These are phyloP conservation scores for Lycaon pictus DNA, from an alignment of 2,113 vertebrate species.

Conservation along the genomic window DNA sequence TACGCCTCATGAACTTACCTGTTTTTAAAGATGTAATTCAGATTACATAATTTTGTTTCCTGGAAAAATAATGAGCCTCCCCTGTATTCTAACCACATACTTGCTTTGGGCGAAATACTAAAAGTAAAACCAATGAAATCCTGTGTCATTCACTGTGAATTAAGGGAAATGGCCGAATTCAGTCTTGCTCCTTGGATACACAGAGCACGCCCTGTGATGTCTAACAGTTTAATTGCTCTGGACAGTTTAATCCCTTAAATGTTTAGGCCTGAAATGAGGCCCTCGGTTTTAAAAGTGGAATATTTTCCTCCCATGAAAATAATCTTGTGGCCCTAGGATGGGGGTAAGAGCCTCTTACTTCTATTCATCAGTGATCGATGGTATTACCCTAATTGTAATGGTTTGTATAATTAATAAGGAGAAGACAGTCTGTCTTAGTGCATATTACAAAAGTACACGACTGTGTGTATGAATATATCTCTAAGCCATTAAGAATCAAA, in stretches of 20 bases:
- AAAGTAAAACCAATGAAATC: neutral
- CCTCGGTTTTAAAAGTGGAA: neutral
- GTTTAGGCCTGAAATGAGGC: neutral
- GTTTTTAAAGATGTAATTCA: conserved; percentile 6
- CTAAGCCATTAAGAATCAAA: conserved; percentile 15
- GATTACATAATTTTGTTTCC: neutral
- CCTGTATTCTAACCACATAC: neutral
- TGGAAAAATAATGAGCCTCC: neutral
- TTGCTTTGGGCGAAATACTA: neutral
- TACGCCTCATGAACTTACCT: neutral
- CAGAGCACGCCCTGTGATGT: neutral
- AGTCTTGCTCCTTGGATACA: neutral
- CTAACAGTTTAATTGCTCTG: neutral
- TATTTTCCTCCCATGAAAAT: neutral
- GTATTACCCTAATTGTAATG: neutral
- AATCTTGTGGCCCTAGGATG: neutral
- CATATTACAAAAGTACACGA: neutral
- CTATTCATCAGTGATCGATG: neutral
- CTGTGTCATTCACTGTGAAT: neutral
- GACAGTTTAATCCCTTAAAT: neutral
- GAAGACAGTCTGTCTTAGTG: neutral
- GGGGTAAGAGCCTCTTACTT: neutral
- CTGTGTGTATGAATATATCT: neutral
- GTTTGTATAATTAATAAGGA: neutral
- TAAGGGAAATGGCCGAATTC: neutral